A percentile compares a stretch with the other conserved stretches of the same genome.
These are phyloP conservation scores for Drosophila truncata DNA, from an alignment of 1,140 invertebrate species.

Conservation along the genomic window DNA sequence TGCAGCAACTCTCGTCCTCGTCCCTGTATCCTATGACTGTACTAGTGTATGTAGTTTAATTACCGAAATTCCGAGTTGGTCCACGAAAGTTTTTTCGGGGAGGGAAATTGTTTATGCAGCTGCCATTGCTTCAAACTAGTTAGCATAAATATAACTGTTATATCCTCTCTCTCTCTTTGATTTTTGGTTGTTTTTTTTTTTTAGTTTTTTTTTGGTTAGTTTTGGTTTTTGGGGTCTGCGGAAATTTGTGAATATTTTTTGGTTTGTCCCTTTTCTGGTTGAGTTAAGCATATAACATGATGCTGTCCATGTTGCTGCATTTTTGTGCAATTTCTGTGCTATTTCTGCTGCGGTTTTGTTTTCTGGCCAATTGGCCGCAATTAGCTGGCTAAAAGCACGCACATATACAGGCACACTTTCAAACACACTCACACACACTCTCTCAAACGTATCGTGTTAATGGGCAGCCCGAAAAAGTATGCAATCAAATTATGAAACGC, in stretches of 20 bases:
- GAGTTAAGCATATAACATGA: constrained; percentile 29
- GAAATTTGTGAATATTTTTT: constrained; percentile 18
- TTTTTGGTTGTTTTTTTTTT: constrained; percentile 25
- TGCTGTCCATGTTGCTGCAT: constrained; percentile 8
- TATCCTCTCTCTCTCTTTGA: constrained; percentile 12
- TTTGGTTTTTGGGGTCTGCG: constrained; percentile 5
- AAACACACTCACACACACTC: not conserved
- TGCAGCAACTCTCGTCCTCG: not conserved
- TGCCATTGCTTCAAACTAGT: constrained; percentile 55
- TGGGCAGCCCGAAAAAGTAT: constrained; percentile 71
- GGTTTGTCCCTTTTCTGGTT: constrained; percentile 29
- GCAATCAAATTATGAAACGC: constrained; percentile 78
- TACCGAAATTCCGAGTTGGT: constrained; percentile 40
- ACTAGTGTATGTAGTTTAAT: constrained; percentile 32
- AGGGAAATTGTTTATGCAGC: constrained; percentile 70
- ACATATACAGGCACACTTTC: constrained; percentile 5
- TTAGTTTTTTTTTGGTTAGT: constrained; percentile 16
- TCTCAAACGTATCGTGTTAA: constrained; percentile 60
- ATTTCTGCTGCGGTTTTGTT: constrained; percentile 51
- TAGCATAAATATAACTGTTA: constrained; percentile 69
- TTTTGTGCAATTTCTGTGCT: constrained; percentile 10
- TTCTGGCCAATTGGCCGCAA: constrained; percentile 61
- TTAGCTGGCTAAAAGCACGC: constrained; percentile 62
- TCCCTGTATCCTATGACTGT: too few species aligned
- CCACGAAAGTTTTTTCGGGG: constrained; percentile 17